Evolutionary conservation across 2,797 vertebrate species (phyloP), one percentile per base, ranked within the genome.

Genomic region (Cryptoprocta ferox): DNA sequence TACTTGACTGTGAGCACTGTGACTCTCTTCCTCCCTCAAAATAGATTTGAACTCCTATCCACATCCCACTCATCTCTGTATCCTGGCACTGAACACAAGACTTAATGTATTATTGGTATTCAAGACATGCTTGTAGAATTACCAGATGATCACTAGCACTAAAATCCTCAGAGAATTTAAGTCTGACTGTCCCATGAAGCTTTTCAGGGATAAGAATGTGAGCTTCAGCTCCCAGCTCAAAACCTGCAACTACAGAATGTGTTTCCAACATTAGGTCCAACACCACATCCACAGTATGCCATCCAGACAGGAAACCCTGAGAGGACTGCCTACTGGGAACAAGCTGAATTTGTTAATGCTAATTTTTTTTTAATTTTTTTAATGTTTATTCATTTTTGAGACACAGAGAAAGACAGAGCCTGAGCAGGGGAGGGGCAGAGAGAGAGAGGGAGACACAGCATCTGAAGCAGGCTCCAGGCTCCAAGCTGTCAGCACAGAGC

Each of bases 241-340:
- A 88, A 78, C 81, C 50, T 56, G 73, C 19, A 94, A 91, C 18
- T 48, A 5, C 28, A 87, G 76, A 63, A 83, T 35, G 35, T 11
- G 71, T 88, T 80, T 96, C 86, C 16, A 48, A 80, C 86, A 79
- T 66, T 15, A 95, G 68, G 94, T 65, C 75, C 53, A n/a, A 42
- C 11, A 18, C 59, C 89, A 93, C 63, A 3, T 91, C 95, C 78
- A 98, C 96, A 95, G 88, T 42, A 97, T 97, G 94, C 96, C 97
- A 79, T 78, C 94, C 91, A 98, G 98, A 97, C 45, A 98, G 95
- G 95, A 97, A 95, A 82, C 91, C 91, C 95, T 92, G 89, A 86
- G 89, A 98, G 92, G 92, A 97, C 30, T 98, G 97, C 90, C 97
- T 98, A 95, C 95, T 96, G 97, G 97, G 97, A 97, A 96, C 59